A percentile compares a stretch with the other conserved stretches of the same genome.
phyloP scores from a whole-genome alignment of 2,888 invertebrate species.

The Trichopoda pennipes region DNA sequence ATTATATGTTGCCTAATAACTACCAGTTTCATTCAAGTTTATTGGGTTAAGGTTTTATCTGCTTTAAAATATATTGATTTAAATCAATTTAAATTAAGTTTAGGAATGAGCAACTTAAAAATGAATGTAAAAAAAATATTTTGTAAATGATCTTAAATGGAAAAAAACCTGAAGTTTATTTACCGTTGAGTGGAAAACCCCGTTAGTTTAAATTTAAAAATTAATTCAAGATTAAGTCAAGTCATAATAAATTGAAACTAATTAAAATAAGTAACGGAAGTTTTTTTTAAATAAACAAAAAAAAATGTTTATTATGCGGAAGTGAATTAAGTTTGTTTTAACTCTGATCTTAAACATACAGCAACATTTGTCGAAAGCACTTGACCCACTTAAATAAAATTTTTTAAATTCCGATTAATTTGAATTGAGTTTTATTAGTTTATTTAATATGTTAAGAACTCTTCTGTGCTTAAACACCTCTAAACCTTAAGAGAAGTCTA shows the following conservation, averaged over 20 bases:
- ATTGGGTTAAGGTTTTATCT: conserved; percentile 31
- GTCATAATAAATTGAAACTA: background rate
- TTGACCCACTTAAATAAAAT: conserved; percentile 45
- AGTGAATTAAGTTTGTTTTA: conserved; percentile 13
- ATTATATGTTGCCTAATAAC: too few species aligned
- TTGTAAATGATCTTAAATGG: too few species aligned
- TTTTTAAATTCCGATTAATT: background rate
- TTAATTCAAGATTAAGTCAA: background rate
- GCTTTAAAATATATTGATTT: background rate
- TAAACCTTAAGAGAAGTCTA: too few species aligned
- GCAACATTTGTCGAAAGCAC: background rate
- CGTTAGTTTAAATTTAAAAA: too few species aligned
- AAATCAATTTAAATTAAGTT: too few species aligned
- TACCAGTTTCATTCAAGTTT: conserved; percentile 27
- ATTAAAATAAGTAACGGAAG: conserved; percentile 31
- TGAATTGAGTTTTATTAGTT: too few species aligned
- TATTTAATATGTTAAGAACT: too few species aligned
- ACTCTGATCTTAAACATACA: background rate
- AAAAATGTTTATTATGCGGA: conserved; percentile 23
- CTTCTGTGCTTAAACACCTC: too few species aligned
- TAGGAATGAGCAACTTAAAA: too few species aligned
- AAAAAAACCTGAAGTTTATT: too few species aligned
- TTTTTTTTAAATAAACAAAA: conserved; percentile 28
- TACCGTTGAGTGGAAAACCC: too few species aligned
- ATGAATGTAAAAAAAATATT: too few species aligned